Conservation (phyloP, 2,113 vertebrate genomes). For the Lepus americanus region DNA sequence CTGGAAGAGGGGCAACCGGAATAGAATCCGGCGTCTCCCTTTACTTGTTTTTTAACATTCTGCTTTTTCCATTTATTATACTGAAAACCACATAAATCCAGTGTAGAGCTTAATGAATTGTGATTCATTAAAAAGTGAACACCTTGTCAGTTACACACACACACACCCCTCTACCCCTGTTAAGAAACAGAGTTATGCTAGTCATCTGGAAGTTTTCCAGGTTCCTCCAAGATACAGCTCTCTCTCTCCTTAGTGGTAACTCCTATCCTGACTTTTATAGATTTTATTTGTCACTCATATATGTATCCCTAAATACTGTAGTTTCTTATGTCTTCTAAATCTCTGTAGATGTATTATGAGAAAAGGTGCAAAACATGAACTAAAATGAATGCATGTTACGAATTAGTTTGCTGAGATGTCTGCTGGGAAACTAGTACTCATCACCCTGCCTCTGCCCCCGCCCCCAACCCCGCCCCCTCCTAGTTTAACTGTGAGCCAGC, state of each 20-base stretch:
- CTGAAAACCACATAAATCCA: constrained; percentile 14
- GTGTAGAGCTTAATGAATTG: background rate
- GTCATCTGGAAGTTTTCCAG: background rate
- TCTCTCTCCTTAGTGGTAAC: background rate
- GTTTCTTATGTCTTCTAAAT: background rate
- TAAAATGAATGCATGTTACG: background rate
- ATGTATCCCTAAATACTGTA: background rate
- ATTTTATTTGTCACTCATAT: background rate
- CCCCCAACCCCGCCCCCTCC: too few species aligned
- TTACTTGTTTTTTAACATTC: background rate
- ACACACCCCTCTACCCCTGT: background rate
- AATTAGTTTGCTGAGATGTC: background rate
- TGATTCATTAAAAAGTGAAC: background rate
- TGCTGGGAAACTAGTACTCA: background rate
- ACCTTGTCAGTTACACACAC: background rate
- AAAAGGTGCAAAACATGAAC: background rate
- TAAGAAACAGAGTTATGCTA: background rate
- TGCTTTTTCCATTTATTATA: background rate
- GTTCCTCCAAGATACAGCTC: background rate
- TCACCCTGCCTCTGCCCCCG: background rate
- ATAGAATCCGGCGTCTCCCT: too few species aligned
- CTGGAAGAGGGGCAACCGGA: too few species aligned
- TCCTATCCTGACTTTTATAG: background rate
- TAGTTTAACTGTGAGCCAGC: constrained; percentile 55
- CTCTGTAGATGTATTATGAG: constrained; percentile 30